Percentiles rank a stretch among this genome's conserved stretches.
These are phyloP conservation scores for Monomorium pharaonis DNA, from an alignment of 1,140 invertebrate genomes.

Conservation along the genomic window DNA sequence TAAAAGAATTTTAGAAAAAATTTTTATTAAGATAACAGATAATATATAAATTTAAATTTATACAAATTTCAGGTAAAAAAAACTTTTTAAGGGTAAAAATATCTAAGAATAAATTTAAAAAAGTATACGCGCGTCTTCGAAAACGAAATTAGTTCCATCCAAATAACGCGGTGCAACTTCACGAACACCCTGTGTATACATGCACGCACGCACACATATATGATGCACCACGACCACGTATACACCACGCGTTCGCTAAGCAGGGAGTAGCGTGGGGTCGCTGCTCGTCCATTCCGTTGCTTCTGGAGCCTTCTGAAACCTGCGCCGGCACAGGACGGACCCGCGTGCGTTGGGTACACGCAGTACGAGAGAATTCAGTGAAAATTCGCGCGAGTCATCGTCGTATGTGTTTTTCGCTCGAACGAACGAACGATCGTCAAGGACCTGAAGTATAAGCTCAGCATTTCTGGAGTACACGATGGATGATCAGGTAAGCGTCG, in stretches of 20 bases:
- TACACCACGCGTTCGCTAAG: not conserved
- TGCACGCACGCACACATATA: too few species aligned
- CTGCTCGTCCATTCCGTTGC: not conserved
- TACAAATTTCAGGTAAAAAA: too few species aligned
- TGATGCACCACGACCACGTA: not conserved
- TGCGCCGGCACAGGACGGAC: slow-evolving; percentile 55
- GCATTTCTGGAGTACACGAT: slow-evolving; percentile 35
- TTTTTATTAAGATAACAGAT: too few species aligned
- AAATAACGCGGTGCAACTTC: too few species aligned
- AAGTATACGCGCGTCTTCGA: too few species aligned
- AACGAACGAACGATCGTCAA: not conserved
- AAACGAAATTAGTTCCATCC: too few species aligned
- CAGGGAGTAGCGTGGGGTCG: not conserved
- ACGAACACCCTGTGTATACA: too few species aligned
- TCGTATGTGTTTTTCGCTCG: not conserved
- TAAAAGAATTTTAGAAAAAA: too few species aligned
- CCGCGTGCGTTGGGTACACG: not conserved
- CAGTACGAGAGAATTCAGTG: not conserved
- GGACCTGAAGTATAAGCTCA: not conserved
- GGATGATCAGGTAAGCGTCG: slow-evolving; percentile 64
- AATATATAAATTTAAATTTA: too few species aligned
- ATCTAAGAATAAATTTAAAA: too few species aligned
- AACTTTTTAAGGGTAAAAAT: too few species aligned
- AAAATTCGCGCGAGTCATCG: slow-evolving; percentile 65
- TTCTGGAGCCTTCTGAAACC: slow-evolving; percentile 65